Percentiles rank a stretch among this genome's conserved stretches.
Conservation (phyloP, 2,113 vertebrate genomes). For the Mustelus asterias region DNA sequence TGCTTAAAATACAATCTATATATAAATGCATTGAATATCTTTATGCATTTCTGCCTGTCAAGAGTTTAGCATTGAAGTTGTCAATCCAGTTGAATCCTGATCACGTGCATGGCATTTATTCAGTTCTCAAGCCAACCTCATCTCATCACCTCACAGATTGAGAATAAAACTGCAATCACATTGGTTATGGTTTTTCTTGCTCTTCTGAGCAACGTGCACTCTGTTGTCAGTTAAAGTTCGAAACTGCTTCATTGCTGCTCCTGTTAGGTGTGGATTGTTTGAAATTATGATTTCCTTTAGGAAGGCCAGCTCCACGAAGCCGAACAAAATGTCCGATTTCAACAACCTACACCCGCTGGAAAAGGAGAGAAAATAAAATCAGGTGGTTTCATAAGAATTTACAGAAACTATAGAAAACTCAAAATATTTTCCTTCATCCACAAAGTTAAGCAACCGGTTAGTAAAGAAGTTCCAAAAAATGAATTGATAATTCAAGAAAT, state of each 20-base stretch:
- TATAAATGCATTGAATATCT: not conserved
- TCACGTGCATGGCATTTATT: not conserved
- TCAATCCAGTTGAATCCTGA: not conserved
- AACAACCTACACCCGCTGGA: slow-evolving; percentile 3
- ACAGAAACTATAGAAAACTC: not conserved
- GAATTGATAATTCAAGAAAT: not conserved
- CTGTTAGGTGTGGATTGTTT: not conserved
- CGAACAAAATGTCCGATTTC: slow-evolving; percentile 1
- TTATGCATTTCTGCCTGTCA: not conserved
- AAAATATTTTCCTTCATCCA: slow-evolving; percentile 1
- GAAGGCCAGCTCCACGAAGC: not conserved
- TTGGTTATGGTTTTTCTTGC: not conserved
- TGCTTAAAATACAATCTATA: not conserved
- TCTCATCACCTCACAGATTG: not conserved
- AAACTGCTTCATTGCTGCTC: not conserved
- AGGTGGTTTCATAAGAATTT: not conserved
- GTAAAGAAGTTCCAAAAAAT: not conserved
- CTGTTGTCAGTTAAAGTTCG: slow-evolving; percentile 23
- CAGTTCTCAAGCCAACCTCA: not conserved
- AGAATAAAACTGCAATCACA: not conserved
- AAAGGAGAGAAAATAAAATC: not conserved
- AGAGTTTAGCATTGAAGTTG: not conserved
- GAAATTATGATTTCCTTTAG: slow-evolving; percentile 25
- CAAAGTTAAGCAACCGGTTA: not conserved
- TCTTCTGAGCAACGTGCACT: not conserved